Conservation (phyloP, 2,797 vertebrate species). For the Diplodus sargus region DNA sequence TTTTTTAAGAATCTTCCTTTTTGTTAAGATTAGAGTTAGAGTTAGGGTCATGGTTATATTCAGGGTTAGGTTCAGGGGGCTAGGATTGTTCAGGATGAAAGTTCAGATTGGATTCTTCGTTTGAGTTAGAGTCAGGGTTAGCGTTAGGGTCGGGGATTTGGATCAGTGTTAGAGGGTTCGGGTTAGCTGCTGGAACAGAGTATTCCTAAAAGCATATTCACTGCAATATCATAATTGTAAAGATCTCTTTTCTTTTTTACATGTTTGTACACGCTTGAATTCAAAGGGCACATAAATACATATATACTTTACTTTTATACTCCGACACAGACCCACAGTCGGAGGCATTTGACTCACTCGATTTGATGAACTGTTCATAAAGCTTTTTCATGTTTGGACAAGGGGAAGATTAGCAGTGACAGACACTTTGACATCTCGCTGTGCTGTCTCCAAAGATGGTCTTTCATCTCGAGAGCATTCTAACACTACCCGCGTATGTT, state of each 20-base stretch:
- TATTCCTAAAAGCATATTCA: not conserved
- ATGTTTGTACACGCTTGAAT: slow-evolving; percentile 1
- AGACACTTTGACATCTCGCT: slow-evolving; percentile 17
- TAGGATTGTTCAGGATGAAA: too few relatives aligned
- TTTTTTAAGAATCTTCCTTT: not conserved
- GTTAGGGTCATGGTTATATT: too few relatives aligned
- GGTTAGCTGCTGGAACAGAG: not conserved
- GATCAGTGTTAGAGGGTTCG: too few relatives aligned
- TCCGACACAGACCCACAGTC: not conserved
- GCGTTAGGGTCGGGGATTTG: too few relatives aligned
- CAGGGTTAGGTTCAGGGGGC: too few relatives aligned
- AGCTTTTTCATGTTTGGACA: slow-evolving; percentile 33
- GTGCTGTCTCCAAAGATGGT: slow-evolving; percentile 1
- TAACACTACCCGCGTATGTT: slow-evolving; percentile 10
- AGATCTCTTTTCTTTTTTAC: not conserved
- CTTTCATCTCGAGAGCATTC: slow-evolving; percentile 57
- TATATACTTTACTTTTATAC: not conserved
- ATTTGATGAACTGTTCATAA: slow-evolving; percentile 43
- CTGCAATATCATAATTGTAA: not conserved
- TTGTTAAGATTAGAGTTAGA: too few relatives aligned
- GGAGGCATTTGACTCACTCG: slow-evolving; percentile 33
- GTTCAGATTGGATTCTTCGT: too few relatives aligned
- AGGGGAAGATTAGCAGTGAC: slow-evolving; percentile 64
- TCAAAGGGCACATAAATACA: slow-evolving; percentile 12
- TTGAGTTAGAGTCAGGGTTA: too few relatives aligned